Evolutionary conservation across 2,797 vertebrate species (phyloP).

Genomic region (Decapterus maruadsi): DNA sequence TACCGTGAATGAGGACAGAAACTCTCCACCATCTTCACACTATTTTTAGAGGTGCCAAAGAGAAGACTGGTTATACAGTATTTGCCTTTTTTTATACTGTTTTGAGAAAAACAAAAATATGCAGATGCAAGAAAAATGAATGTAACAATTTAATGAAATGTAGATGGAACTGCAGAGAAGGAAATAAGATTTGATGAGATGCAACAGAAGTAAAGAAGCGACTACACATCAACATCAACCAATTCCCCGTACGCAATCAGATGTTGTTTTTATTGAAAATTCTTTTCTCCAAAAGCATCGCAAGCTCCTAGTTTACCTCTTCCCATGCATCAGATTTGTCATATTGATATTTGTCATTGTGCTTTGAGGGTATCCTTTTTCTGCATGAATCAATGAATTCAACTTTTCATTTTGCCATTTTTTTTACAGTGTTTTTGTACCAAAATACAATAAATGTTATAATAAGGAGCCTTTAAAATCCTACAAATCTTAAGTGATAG

Average conservation of each 20-base stretch:
- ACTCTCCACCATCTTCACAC: constrained; percentile 13
- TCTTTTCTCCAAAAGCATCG: neutral
- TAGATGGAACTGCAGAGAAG: neutral
- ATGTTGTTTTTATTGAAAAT: neutral
- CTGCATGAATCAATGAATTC: neutral
- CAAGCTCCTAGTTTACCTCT: neutral
- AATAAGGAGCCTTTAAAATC: too few species aligned
- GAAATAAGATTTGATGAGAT: neutral
- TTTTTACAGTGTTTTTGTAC: too few species aligned
- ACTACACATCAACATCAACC: neutral
- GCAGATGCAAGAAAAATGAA: neutral
- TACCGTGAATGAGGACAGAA: constrained; percentile 55
- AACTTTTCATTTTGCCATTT: too few species aligned
- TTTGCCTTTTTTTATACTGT: neutral
- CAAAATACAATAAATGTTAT: too few species aligned
- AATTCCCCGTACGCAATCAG: neutral
- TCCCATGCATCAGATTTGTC: neutral
- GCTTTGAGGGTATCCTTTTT: neutral
- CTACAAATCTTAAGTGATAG: neutral
- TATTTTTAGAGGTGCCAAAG: constrained; percentile 56
- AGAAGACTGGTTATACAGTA: neutral
- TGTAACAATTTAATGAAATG: neutral
- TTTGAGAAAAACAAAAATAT: neutral
- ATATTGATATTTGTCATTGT: neutral
- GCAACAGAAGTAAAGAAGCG: neutral